Percentiles rank a stretch among this genome's conserved stretches.
These are phyloP conservation scores for Microtus oregoni DNA, from an alignment of 2,113 vertebrate genomes.

Conservation along the genomic window DNA sequence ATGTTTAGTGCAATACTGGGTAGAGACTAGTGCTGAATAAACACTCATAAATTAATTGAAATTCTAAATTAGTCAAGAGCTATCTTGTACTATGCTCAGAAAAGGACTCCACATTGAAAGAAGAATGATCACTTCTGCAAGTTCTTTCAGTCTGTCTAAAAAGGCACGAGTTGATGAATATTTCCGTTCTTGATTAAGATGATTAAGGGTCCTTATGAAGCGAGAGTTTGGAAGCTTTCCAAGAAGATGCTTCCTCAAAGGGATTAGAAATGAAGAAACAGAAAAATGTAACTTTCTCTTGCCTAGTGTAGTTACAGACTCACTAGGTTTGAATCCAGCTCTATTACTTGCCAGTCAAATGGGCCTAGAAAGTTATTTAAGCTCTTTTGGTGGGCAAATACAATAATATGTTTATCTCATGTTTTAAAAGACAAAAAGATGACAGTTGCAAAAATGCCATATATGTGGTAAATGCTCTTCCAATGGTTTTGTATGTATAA, in stretches of 20 bases:
- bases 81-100: constrained; percentile 32
- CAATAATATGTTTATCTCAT: background rate
- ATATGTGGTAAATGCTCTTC: background rate
- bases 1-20: background rate
- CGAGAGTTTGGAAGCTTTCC: constrained; percentile 22
- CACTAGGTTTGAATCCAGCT: background rate
- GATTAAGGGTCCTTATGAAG: constrained; percentile 52
- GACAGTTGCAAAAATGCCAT: too few relatives aligned
- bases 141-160: constrained; percentile 53
- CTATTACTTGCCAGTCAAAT: background rate
- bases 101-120: constrained; percentile 19
- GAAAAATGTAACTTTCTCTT: background rate
- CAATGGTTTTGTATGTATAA: background rate
- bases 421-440: background rate
- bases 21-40: background rate
- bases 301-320: background rate
- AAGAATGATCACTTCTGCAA: background rate
- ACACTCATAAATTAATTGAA: background rate
- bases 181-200: constrained; percentile 62
- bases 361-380: background rate
- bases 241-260: constrained; percentile 2
- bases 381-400: background rate
- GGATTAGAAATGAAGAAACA: background rate
- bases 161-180: constrained; percentile 11
- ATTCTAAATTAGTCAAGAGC: constrained; percentile 24